Evolutionary conservation across 2,113 vertebrate species (phyloP).

Genomic region (Taurulus bubalis): DNA sequence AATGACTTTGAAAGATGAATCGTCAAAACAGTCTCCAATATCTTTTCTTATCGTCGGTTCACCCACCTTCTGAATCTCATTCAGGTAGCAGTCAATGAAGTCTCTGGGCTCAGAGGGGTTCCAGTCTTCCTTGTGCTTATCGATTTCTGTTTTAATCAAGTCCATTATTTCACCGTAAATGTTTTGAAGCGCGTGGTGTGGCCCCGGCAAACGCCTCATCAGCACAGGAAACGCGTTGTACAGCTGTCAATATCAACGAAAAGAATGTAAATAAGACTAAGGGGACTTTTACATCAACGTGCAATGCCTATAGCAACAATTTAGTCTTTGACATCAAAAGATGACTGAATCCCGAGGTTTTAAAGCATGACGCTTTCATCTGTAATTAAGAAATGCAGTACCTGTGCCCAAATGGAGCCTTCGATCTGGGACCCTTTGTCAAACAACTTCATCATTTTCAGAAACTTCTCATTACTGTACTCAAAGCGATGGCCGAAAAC

Average conservation of each 20-base stretch:
- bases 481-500: conserved; percentile 85
- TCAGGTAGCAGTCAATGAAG: conserved; percentile 11
- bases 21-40: neutral
- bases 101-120: conserved; percentile 5
- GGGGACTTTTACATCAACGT: neutral
- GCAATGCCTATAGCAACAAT: neutral
- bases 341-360: neutral
- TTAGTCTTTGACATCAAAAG: neutral
- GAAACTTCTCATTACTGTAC: conserved; percentile 80
- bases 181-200: neutral
- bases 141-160: conserved; percentile 1
- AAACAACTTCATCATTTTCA: conserved; percentile 76
- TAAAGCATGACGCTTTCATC: neutral
- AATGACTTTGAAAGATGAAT: neutral
- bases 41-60: neutral
- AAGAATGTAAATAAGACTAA: neutral
- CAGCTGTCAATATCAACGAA: neutral
- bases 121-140: conserved; percentile 5
- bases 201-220: conserved; percentile 26
- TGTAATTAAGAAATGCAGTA: conserved; percentile 43
- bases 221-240: conserved; percentile 20
- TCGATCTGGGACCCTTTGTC: conserved; percentile 63
- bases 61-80: neutral
- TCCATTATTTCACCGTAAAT: neutral
- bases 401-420: conserved; percentile 68